Base-by-base conservation (phyloP, 2,888 invertebrate genomes). In the Branchellion lobata region DNA sequence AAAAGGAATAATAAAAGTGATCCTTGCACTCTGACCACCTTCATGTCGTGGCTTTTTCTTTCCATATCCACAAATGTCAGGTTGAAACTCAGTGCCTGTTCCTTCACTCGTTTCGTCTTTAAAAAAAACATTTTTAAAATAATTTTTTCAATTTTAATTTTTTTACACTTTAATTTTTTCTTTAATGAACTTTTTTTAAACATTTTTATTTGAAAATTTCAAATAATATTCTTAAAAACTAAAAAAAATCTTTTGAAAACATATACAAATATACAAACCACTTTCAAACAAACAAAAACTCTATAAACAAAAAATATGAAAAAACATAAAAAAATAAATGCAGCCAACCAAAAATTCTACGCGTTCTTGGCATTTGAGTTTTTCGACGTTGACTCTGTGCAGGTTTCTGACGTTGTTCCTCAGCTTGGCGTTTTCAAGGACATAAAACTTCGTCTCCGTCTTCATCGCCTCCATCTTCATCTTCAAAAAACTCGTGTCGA, bases 281-380 rank as follows among this genome's bases (percentile, higher is more conserved):
- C n/a, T n/a, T n/a, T n/a, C n/a, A n/a, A n/a, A n/a, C n/a, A n/a
- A n/a, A n/a, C n/a, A n/a, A n/a, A n/a, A n/a, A n/a, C n/a, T n/a
- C n/a, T n/a, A n/a, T n/a, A n/a, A n/a, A n/a, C n/a, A n/a, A n/a
- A n/a, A n/a, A n/a, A n/a, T n/a, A n/a, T n/a, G n/a, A n/a, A n/a
- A n/a, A n/a, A n/a, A n/a, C n/a, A n/a, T n/a, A n/a, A n/a, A n/a
- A n/a, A n/a, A n/a, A n/a, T n/a, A n/a, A n/a, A n/a, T n/a, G 33
- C 18, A 57, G 14, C 61, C 34, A 3, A 77, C 77, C 36, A 65
- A 34, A 18, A 65, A 21, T n/a, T 77, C 65, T 5, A 34, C 2
- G 27, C 53, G 57, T 36, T 77, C 77, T 2, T 53, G 33, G 65
- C 77, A 77, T 29, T 77, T 77, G n/a, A 77, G 31, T 36, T 77